Conservation (phyloP, 2,888 invertebrate species). For the Marronus borbonicus region DNA sequence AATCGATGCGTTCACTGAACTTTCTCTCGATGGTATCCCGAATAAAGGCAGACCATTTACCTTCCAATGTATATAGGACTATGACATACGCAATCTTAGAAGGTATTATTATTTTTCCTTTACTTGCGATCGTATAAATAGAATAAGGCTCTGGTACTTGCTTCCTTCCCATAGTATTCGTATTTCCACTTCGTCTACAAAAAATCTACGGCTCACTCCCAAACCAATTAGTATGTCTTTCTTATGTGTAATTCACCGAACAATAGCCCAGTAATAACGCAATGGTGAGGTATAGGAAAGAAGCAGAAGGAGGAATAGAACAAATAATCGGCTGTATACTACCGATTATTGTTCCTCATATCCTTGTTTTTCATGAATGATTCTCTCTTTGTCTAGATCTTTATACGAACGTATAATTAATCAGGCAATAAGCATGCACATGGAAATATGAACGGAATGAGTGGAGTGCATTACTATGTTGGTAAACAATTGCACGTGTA, state of each 20-base stretch:
- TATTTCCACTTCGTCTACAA: neutral
- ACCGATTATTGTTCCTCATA: constrained; percentile 15
- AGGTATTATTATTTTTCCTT: neutral
- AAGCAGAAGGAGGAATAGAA: constrained; percentile 9
- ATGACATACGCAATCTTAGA: neutral
- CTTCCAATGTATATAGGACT: neutral
- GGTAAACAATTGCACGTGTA: constrained; percentile 40
- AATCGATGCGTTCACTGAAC: too few species aligned
- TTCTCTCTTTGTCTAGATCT: neutral
- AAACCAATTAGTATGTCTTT: constrained; percentile 16
- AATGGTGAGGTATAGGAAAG: neutral
- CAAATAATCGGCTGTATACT: constrained; percentile 5
- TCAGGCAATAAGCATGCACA: neutral
- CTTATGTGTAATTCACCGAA: neutral
- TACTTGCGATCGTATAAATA: neutral
- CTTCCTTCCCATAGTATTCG: neutral
- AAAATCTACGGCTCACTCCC: neutral
- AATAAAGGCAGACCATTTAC: constrained; percentile 6
- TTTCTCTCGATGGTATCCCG: too few species aligned
- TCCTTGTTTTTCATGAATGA: constrained; percentile 1
- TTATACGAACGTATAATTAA: neutral
- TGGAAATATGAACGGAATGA: constrained; percentile 5
- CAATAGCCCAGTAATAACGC: neutral
- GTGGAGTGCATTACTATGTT: constrained; percentile 21
- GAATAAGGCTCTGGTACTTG: neutral